Conservation (phyloP, 2,888 invertebrate species). For the Parapristionchus giblindavisi region DNA sequence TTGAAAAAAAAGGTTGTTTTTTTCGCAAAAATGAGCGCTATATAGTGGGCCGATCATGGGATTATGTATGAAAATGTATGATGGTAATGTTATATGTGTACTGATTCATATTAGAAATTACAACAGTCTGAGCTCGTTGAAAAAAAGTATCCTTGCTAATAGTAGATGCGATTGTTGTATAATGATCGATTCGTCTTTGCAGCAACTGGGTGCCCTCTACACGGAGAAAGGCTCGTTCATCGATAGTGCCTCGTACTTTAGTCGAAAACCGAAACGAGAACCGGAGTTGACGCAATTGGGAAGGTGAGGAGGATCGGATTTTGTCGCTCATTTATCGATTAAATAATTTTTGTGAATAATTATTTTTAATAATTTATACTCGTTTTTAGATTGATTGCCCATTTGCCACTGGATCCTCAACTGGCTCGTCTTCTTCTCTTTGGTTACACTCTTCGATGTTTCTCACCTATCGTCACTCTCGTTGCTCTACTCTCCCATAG, state of each 20-base stretch:
- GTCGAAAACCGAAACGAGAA: conserved; percentile 43
- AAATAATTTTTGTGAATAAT: conserved; percentile 87
- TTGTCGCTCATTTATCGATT: too few relatives aligned
- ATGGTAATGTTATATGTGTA: too few relatives aligned
- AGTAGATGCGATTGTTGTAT: too few relatives aligned
- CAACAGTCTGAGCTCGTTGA: too few relatives aligned
- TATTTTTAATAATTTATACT: too few relatives aligned
- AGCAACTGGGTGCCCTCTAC: conserved; percentile 64
- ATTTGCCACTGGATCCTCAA: conserved; percentile 89
- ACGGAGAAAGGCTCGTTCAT: conserved; percentile 23
- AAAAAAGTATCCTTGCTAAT: too few relatives aligned
- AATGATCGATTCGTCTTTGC: conserved; percentile 28
- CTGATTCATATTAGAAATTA: too few relatives aligned
- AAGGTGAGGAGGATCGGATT: conserved; percentile 5
- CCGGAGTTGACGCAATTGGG: conserved; percentile 64
- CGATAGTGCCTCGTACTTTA: conserved; percentile 1
- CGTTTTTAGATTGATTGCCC: conserved; percentile 80
- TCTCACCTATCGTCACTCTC: conserved; percentile 90
- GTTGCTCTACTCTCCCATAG: conserved; percentile 84
- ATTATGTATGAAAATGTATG: too few relatives aligned
- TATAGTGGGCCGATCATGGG: too few relatives aligned
- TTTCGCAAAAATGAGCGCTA: too few relatives aligned
- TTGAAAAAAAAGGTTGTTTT: too few relatives aligned
- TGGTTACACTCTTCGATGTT: conserved; percentile 87
- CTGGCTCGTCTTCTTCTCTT: conserved; percentile 85